phyloP scores from a whole-genome alignment of 2,113 vertebrate species.

The Bungarus multicinctus region DNA sequence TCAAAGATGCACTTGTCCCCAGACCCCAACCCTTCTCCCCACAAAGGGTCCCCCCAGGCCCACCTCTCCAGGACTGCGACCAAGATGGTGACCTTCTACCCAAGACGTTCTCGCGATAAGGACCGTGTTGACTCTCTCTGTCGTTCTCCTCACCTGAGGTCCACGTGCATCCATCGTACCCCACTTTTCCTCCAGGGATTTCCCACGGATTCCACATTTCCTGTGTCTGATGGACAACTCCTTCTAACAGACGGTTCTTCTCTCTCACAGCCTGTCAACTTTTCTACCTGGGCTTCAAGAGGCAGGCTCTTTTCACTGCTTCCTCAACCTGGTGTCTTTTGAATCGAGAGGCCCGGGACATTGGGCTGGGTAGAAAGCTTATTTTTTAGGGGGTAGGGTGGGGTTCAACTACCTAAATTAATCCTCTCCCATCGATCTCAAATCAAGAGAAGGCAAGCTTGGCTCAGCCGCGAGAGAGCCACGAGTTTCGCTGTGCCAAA shows the following conservation, averaged over 20 bases:
- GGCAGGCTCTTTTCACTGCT: too few relatives aligned
- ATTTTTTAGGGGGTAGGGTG: neutral
- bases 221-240: neutral
- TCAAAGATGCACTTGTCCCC: neutral
- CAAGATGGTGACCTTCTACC: conserved; percentile 4
- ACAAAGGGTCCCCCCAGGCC: neutral
- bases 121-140: neutral
- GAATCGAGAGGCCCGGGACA: neutral
- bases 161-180: accelerated
- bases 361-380: neutral
- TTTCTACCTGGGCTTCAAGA: neutral
- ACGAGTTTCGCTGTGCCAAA: neutral
- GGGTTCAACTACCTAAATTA: neutral
- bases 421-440: neutral
- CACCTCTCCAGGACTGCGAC: neutral
- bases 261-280: accelerated
- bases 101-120: conserved; percentile 26
- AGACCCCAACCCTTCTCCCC: neutral
- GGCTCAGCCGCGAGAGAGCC: neutral
- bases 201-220: accelerated
- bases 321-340: neutral
- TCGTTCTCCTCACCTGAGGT: neutral
- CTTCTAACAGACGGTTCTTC: neutral
- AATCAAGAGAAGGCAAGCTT: neutral
- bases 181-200: accelerated